These are phyloP conservation scores for Drosophila kokeensis DNA, from an alignment of 2,888 invertebrate genomes.

Conservation along the genomic window DNA sequence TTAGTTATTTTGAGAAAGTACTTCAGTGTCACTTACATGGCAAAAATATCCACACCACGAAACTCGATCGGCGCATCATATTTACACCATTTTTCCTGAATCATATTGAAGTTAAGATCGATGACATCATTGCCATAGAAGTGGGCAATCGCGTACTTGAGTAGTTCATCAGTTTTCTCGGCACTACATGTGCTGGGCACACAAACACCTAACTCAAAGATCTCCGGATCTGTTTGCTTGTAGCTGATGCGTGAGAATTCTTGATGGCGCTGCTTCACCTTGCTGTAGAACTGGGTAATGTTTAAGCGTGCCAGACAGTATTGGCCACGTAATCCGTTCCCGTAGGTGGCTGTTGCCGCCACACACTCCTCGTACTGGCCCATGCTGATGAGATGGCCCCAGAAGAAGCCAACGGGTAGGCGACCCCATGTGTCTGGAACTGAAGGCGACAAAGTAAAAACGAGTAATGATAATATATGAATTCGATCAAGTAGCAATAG, in stretches of 20 bases:
- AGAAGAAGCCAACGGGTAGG: conserved; percentile 84
- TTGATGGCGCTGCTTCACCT: conserved; percentile 66
- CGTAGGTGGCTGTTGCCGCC: conserved; percentile 68
- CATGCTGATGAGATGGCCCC: conserved; percentile 84
- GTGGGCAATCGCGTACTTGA: conserved; percentile 64
- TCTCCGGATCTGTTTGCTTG: conserved; percentile 71
- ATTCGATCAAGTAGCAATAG: neutral
- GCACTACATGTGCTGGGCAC: conserved; percentile 83
- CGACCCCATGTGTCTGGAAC: conserved; percentile 86
- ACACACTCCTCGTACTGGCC: conserved; percentile 86
- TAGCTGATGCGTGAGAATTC: conserved; percentile 71
- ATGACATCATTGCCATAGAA: conserved; percentile 48
- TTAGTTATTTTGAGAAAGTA: neutral
- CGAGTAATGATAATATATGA: neutral
- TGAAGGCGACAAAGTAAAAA: conserved; percentile 49
- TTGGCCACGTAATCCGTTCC: conserved; percentile 82
- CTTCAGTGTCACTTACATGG: conserved; percentile 78
- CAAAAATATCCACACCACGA: conserved; percentile 81
- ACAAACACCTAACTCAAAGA: conserved; percentile 83
- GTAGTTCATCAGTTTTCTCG: conserved; percentile 60
- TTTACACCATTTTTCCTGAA: conserved; percentile 74
- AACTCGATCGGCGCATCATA: conserved; percentile 74
- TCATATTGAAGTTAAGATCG: conserved; percentile 46
- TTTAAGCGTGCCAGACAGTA: conserved; percentile 84
- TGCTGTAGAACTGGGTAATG: conserved; percentile 64